A percentile compares a stretch with the other conserved stretches of the same genome.
Conservation (phyloP, 2,888 invertebrate species). For the Altica lythri region DNA sequence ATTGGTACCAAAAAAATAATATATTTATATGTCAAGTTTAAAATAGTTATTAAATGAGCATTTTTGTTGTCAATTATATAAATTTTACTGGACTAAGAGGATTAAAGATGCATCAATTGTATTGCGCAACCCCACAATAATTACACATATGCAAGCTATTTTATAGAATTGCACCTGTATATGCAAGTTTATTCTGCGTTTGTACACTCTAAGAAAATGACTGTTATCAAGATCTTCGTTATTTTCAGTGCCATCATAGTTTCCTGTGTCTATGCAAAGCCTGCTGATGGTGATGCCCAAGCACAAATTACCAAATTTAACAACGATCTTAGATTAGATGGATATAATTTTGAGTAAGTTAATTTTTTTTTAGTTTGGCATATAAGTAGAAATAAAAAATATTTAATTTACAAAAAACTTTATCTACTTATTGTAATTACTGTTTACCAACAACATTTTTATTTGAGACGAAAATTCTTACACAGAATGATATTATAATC, state of each 20-base stretch:
- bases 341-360: conserved; percentile 34
- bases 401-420: too few species aligned
- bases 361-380: background rate
- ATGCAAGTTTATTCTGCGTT: conserved; percentile 22
- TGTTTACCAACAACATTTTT: too few species aligned
- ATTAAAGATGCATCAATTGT: conserved; percentile 21
- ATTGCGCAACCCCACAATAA: conserved; percentile 24
- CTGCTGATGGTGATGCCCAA: conserved; percentile 28
- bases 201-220: conserved; percentile 29
- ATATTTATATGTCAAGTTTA: too few species aligned
- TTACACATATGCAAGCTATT: conserved; percentile 28
- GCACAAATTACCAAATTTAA: conserved; percentile 29
- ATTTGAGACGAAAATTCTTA: too few species aligned
- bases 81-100: conserved; percentile 16
- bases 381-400: too few species aligned
- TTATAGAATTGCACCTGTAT: conserved; percentile 32
- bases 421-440: too few species aligned
- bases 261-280: conserved; percentile 16
- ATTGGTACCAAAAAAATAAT: too few species aligned
- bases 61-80: too few species aligned
- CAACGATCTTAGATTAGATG: conserved; percentile 31
- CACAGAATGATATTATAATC: too few species aligned
- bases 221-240: conserved; percentile 10
- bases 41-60: too few species aligned
- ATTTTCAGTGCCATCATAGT: conserved; percentile 19